phyloP scores from a whole-genome alignment of 64 coral and sea anemone genomes.

The Catalaphyllia jardinei region DNA sequence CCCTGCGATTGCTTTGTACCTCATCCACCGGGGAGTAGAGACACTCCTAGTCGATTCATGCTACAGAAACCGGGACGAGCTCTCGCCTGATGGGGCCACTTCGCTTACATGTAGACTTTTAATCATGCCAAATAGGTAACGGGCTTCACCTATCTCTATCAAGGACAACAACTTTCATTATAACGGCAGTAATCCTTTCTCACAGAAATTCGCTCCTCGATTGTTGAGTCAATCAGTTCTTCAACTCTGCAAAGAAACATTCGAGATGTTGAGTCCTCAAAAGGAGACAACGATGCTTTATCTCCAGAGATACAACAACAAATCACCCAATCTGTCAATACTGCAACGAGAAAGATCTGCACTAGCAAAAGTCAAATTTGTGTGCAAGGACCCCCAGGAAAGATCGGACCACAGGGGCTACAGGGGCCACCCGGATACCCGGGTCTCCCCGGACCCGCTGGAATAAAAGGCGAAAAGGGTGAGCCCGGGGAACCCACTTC shows the following conservation, averaged over 20 bases:
- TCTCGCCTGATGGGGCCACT: no score
- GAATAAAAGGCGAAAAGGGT: conserved; percentile 52
- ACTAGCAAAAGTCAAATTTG: conserved; percentile 1
- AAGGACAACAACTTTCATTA: no score
- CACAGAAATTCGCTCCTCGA: no score
- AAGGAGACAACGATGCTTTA: not conserved
- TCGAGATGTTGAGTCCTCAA: not conserved
- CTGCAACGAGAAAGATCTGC: not conserved
- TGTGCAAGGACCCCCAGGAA: conserved; percentile 10
- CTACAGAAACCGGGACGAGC: no score
- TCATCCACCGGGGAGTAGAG: no score
- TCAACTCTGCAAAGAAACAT: not conserved
- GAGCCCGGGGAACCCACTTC: not conserved
- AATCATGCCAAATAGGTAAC: no score
- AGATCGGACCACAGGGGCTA: not conserved
- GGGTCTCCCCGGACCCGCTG: conserved; percentile 1
- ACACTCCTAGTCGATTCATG: no score
- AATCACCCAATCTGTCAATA: conserved; percentile 46
- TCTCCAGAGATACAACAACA: conserved; percentile 44
- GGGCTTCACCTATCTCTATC: no score
- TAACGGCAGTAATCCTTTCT: no score
- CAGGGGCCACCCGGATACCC: conserved; percentile 2
- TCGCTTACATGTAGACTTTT: no score
- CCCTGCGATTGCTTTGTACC: no score
- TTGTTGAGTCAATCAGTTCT: no score